A percentile compares a stretch with the other conserved stretches of the same genome.
Conservation (phyloP, 2,888 invertebrate species). For the Lasioglossum vierecki region DNA sequence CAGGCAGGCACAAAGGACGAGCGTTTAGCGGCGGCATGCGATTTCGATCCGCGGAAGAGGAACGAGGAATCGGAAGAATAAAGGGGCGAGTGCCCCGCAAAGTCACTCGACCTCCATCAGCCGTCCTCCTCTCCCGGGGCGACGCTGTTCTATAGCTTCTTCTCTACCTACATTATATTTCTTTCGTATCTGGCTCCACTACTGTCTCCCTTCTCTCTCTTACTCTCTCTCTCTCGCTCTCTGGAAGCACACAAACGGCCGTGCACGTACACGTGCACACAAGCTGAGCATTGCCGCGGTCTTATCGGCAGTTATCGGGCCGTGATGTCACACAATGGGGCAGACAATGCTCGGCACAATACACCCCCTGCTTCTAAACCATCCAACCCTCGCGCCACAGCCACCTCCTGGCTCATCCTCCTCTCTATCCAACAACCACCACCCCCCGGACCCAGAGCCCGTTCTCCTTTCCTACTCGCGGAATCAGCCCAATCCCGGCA, state of each 20-base stretch:
- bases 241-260: constrained; percentile 50
- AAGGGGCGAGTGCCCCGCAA: constrained; percentile 57
- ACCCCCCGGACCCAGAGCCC: constrained; percentile 42
- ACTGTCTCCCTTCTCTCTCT: not conserved
- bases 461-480: constrained; percentile 59
- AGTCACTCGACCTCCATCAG: constrained; percentile 65
- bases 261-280: constrained; percentile 61
- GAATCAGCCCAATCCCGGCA: constrained; percentile 71
- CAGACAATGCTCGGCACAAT: constrained; percentile 84
- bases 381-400: constrained; percentile 65
- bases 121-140: constrained; percentile 43
- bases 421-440: constrained; percentile 57
- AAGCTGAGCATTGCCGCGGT: constrained; percentile 78
- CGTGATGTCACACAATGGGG: constrained; percentile 84
- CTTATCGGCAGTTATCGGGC: constrained; percentile 84
- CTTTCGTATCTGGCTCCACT: constrained; percentile 64
- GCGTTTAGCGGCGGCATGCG: constrained; percentile 60
- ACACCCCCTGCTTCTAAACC: constrained; percentile 78
- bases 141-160: constrained; percentile 51
- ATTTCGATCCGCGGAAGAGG: constrained; percentile 62
- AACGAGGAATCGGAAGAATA: constrained; percentile 62
- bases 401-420: constrained; percentile 64
- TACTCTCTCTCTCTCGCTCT: not conserved
- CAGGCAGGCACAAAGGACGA: constrained; percentile 48
- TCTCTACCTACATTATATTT: constrained; percentile 66